phyloP scores from a whole-genome alignment of 2,888 invertebrate species.

The Papilio protenor region DNA sequence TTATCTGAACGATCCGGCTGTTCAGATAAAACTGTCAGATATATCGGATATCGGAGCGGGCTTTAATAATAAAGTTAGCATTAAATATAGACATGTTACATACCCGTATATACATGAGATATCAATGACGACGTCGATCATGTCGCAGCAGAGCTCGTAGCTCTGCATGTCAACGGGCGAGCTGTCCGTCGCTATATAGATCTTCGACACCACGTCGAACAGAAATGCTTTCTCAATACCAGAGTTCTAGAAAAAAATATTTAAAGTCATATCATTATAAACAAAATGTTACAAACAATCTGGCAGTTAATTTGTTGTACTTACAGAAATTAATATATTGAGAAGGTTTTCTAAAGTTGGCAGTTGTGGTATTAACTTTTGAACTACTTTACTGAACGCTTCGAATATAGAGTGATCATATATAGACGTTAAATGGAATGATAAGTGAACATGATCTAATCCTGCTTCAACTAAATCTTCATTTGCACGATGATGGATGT shows the following conservation, averaged over 20 bases:
- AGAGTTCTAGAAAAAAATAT: conserved; percentile 90
- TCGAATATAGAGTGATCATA: conserved; percentile 99
- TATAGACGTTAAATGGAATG: conserved; percentile 98
- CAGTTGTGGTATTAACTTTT: conserved; percentile 98
- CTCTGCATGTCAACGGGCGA: conserved; percentile 99
- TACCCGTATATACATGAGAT: conserved; percentile 99
- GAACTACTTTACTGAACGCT: conserved; percentile 99
- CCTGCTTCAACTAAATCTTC: conserved; percentile 97
- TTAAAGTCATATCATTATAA: neutral
- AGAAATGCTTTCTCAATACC: conserved; percentile 99
- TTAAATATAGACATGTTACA: conserved; percentile 47
- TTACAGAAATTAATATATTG: conserved; percentile 98
- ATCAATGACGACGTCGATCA: conserved; percentile 99
- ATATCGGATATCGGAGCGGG: too few species aligned
- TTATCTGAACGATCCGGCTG: too few species aligned
- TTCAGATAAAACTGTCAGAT: too few species aligned
- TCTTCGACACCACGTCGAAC: conserved; percentile 99
- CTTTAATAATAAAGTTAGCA: too few species aligned
- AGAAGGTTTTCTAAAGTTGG: conserved; percentile 98
- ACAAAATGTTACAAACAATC: too few species aligned
- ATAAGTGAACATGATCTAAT: conserved; percentile 93
- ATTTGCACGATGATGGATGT: conserved; percentile 98
- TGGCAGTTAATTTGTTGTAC: conserved; percentile 61
- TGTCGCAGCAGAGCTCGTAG: conserved; percentile 99
- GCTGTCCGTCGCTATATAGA: conserved; percentile 99